Base-by-base conservation (phyloP, 1,140 invertebrate species). In the Leguminivora glycinivorella region DNA sequence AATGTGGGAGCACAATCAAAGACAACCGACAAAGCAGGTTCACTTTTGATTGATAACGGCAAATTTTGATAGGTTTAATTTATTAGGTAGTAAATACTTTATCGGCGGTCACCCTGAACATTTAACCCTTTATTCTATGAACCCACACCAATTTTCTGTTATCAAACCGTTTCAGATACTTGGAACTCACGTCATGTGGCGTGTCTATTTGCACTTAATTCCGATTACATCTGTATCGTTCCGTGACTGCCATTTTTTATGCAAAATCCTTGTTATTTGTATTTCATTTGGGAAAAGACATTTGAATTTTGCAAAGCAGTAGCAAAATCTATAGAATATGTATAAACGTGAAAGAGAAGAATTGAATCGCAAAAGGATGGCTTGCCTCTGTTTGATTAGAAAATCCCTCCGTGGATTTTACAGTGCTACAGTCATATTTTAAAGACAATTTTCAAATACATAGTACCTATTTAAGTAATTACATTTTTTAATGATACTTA, bases 151-250 rank as follows among this genome's bases (percentile, higher is more conserved):
- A n/a, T 17, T n/a, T 63, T 31, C 26, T 9, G 40, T 63, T 63
- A 63, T 52, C 47, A 52, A 22, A 9, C 47, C 14, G 25, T 63
- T 63, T 63, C 58, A 63, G 58, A 63, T 63, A 63, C 26, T 63
- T 17, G 5, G 25, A 34, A 17, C 26, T 63, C 58, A 63, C 58
- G 58, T 31, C 58, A 63, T 29, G 7, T 63, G 1, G 58, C 58
- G 22, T 63, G 58, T 63, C 58, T 63, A 10, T 63, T 17, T 63
- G 29, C n/a, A 63, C 14, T 63, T 63, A 63, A 63, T 19, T 63
- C 26, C 25, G 58, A 63, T 63, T 63, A 63, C 58, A 63, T 63
- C 58, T 63, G n/a, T 63, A 34, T 29, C 29, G n/a, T 63, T 63
- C 58, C 58, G 26, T 63, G 58, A 31, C 58, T 60, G 56, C 24